Evolutionary conservation across 1,140 invertebrate genomes (phyloP).

Genomic region (Calycopis cecrops): DNA sequence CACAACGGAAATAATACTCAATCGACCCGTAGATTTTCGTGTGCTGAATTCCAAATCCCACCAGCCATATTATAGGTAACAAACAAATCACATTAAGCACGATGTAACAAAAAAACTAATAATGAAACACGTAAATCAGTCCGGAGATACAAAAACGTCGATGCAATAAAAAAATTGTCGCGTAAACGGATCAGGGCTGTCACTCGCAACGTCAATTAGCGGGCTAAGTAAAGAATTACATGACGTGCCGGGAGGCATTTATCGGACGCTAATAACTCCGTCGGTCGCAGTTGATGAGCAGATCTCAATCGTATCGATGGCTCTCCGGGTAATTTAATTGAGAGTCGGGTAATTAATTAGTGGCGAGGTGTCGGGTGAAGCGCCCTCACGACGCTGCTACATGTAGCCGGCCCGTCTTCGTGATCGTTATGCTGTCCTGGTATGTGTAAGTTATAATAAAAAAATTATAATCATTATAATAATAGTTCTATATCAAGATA

Average conservation of each 20-base stretch:
- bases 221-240: neutral
- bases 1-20: too few species aligned
- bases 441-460: too few species aligned
- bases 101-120: too few species aligned
- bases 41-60: too few species aligned
- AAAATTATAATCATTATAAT: too few species aligned
- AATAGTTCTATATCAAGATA: too few species aligned
- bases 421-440: too few species aligned
- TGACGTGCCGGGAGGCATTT: conserved; percentile 13
- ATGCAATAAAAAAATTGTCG: neutral
- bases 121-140: too few species aligned
- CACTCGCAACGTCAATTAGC: neutral
- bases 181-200: conserved; percentile 5
- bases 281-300: conserved; percentile 62
- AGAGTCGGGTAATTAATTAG: conserved; percentile 71
- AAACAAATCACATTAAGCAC: too few species aligned
- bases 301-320: conserved; percentile 68
- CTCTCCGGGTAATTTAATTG: conserved; percentile 66
- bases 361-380: conserved; percentile 54
- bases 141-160: neutral
- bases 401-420: too few species aligned
- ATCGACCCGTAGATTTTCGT: too few species aligned
- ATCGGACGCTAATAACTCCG: conserved; percentile 49
- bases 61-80: too few species aligned
- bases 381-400: conserved; percentile 18